Evolutionary conservation across 2,888 invertebrate genomes (phyloP), one percentile per base, ranked within the genome.

Genomic region (Ochropleura leucogaster): DNA sequence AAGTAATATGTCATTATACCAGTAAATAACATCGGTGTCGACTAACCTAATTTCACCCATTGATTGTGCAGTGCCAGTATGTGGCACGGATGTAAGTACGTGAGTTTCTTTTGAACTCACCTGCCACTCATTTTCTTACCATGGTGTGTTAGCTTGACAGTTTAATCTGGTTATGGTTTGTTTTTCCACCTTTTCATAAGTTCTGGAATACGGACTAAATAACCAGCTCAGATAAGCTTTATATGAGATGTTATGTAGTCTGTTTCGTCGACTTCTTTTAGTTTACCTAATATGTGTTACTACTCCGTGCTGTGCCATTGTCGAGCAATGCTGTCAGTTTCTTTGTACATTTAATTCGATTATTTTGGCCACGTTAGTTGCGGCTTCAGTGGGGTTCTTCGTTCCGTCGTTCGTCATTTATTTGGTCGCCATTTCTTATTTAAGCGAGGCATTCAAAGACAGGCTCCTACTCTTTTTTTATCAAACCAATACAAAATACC

Each of bases 21-120:
- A 68, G 74, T 71, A 76, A 74, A 64, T 72, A 68, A 83, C 87
- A 83, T 80, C 68, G 79, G 80, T 85, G 85, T 87, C 77, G 68
- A 81, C 72, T 80, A 91, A 91, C 92, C 91, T 87, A 92, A 91
- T 92, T 92, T 90, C 90, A 88, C 89, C 79, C 77, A 91, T 91
- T 87, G 90, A 90, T 91, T 90, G 89, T 89, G 76, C 72, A 85
- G 82, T 59, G 55, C 20, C 40, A 60, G 64, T 82, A 85, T 88
- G 90, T 89, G 81, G 89, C 86, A 86, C 90, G 91, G 90, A 91
- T 90, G 88, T 88, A 68, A 88, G 87, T 87, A 75, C 79, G 71
- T 75, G 78, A 71, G 81, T 89, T 89, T 87, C 87, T 89, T 90
- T 86, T 70, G 47, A 72, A 76, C 55, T 63, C 79, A 78, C 57